Evolutionary conservation across 2,113 vertebrate genomes (phyloP), one percentile per base, ranked within the genome.

Genomic region (Sterrhoptilus dennistouni): DNA sequence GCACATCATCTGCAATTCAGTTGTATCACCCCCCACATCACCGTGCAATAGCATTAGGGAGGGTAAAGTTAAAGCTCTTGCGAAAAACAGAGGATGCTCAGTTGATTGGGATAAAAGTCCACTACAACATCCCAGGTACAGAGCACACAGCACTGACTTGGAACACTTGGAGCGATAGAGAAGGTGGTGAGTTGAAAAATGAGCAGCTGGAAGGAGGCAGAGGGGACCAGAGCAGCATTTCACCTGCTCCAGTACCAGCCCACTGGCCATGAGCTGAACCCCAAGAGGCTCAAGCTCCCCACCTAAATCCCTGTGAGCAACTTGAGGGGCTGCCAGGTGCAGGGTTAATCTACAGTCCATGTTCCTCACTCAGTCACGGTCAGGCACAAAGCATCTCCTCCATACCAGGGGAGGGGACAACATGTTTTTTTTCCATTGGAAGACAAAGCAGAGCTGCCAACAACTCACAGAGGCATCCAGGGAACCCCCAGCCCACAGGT

Each of bases 201-300:
- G 13, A 75, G 49, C 22, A 57, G 28, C 11, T 4, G 6, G 42
- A 40, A 83, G 28, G 53, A 61, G 50, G 28, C 49, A 86, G 45
- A 57, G 27, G 25, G 0, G 0, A 57, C 10, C 27, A 33, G 47
- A 56, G 49, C 60, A 90, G 56, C 19, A 22, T 80, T 80, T 68
- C 64, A 63, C 12, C 29, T 54, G 35, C 35, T 33, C 38, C 61
- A 88, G 44, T 4, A 1, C 4, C 68, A 50, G 18, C 40, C 71
- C 2, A 0, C 8, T 3, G 3, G 40, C 72, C 33, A 1, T 28
- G 28, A 83, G 44, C 38, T 56, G 71, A 57, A 44, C 44, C 25
- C 40, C 2, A 2, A 68, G 17, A n/a, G 28, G 33, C 38, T 64
- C 63, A 13, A 83, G 11, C 7, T 21, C 60, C 44, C 25, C 63